Conservation (phyloP, 2,113 vertebrate genomes). For the Nycticorax nycticorax region DNA sequence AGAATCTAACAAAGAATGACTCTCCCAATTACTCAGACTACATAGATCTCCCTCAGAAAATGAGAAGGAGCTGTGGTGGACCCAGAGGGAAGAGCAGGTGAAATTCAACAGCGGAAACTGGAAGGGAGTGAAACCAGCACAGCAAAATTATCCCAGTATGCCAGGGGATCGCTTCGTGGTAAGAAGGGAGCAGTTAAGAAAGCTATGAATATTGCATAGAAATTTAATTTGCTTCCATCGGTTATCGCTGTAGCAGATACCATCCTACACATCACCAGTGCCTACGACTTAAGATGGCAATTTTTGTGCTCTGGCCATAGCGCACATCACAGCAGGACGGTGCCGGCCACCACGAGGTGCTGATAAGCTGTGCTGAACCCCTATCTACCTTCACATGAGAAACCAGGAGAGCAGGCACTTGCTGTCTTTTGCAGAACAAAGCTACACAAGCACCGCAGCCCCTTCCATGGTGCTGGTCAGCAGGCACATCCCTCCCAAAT, state of each 20-base stretch:
- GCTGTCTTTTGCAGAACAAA: not conserved
- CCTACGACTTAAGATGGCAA: not conserved
- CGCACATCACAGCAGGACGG: accelerated
- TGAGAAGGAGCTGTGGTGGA: not conserved
- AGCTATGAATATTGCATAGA: not conserved
- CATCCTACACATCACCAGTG: accelerated
- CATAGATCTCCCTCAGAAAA: not conserved
- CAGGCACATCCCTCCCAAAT: not conserved
- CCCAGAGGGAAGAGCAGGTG: not conserved
- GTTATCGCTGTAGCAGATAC: not conserved
- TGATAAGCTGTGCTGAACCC: not conserved
- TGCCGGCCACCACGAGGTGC: not conserved
- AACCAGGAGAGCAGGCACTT: not conserved
- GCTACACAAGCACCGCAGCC: not conserved
- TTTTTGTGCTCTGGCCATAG: not conserved
- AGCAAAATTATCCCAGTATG: not conserved
- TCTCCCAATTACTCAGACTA: not conserved
- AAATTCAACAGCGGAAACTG: not conserved
- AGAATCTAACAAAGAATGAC: not conserved
- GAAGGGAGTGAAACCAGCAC: not conserved
- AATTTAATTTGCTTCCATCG: not conserved
- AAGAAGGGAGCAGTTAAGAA: not conserved
- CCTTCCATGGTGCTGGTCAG: not conserved
- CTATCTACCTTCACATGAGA: not conserved
- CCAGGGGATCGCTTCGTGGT: not conserved